These are phyloP conservation scores for Buathra laborator DNA, from an alignment of 2,888 invertebrate genomes.

Conservation along the genomic window DNA sequence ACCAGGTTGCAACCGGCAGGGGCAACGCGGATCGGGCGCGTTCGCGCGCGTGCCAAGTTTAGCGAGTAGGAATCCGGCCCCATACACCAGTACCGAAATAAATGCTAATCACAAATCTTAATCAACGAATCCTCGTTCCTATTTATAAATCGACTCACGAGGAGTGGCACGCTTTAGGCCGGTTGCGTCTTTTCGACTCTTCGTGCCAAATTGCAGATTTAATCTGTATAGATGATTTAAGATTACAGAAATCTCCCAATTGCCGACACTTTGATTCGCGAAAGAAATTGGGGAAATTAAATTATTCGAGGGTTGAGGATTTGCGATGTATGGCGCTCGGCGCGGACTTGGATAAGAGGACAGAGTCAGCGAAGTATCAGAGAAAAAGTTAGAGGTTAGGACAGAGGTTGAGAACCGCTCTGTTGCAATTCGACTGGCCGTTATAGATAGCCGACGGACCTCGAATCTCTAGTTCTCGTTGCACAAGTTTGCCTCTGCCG, in stretches of 20 bases:
- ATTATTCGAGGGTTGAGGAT: background rate
- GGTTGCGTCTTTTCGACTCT: conserved; percentile 6
- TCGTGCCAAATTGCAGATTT: background rate
- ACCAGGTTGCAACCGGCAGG: conserved; percentile 80
- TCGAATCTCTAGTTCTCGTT: conserved; percentile 73
- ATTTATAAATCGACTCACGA: conserved; percentile 54
- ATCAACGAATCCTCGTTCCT: conserved; percentile 76
- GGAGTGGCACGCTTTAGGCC: conserved; percentile 14
- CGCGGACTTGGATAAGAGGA: background rate
- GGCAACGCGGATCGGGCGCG: conserved; percentile 40
- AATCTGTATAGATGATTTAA: background rate
- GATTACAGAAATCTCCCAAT: background rate
- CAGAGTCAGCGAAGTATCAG: background rate
- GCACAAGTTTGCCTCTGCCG: conserved; percentile 75
- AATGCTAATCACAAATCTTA: conserved; percentile 83
- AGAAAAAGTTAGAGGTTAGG: conserved; percentile 8
- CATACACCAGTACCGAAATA: conserved; percentile 83
- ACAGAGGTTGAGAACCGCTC: conserved; percentile 64
- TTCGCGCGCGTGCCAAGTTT: conserved; percentile 80
- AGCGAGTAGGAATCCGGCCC: conserved; percentile 80
- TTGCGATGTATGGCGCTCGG: background rate
- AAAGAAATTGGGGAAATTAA: background rate
- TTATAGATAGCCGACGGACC: conserved; percentile 76
- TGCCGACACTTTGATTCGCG: background rate
- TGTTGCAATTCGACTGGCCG: conserved; percentile 71